Evolutionary conservation across 1,140 invertebrate genomes (phyloP).

Genomic region (Lepidurus packardi): DNA sequence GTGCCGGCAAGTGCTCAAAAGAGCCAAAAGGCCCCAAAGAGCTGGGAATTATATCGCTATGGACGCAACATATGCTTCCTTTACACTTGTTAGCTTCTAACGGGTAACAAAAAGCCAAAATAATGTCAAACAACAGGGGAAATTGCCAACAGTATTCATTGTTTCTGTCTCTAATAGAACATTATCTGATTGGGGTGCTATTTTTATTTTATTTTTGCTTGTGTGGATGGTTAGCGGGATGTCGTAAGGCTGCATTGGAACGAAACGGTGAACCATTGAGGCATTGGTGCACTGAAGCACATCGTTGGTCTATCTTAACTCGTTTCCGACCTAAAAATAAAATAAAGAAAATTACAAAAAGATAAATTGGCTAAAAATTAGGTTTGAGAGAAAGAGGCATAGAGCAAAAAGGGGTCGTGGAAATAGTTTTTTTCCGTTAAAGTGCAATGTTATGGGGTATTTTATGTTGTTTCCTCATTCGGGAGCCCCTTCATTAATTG

Average conservation of each 20-base stretch:
- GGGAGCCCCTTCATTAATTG: slow-evolving; percentile 21
- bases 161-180: too few relatives aligned
- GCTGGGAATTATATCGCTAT: not conserved
- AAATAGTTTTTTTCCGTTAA: not conserved
- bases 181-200: too few relatives aligned
- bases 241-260: too few relatives aligned
- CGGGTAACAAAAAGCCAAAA: not conserved
- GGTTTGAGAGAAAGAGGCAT: not conserved
- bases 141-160: not conserved
- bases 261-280: too few relatives aligned
- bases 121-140: not conserved
- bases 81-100: not conserved
- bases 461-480: slow-evolving; percentile 19
- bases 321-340: not conserved
- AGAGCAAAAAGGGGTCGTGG: not conserved
- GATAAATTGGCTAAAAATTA: not conserved
- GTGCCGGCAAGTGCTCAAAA: not conserved
- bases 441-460: slow-evolving; percentile 15
- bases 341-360: not conserved
- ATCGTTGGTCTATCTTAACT: not conserved
- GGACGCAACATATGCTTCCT: not conserved
- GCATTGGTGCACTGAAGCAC: not conserved
- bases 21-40: not conserved
- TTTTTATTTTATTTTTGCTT: too few relatives aligned
- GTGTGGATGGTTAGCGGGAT: too few relatives aligned